These are phyloP conservation scores for Andrena marginata DNA, from an alignment of 2,888 invertebrate species.

Conservation along the genomic window DNA sequence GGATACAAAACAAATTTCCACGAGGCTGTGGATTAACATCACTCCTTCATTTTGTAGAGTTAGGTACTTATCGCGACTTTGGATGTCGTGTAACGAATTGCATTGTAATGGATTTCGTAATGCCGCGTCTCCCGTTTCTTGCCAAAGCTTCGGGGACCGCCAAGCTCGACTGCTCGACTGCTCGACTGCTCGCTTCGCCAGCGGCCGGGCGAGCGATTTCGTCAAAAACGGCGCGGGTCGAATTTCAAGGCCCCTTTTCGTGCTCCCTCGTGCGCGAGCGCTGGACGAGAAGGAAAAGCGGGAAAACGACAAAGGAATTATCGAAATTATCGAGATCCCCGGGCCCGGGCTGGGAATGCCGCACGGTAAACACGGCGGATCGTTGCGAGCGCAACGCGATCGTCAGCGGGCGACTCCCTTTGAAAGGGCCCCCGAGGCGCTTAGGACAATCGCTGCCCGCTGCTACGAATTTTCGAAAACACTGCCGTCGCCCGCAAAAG, in stretches of 20 bases:
- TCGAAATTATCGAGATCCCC: slow-evolving; percentile 68
- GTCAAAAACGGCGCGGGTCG: slow-evolving; percentile 37
- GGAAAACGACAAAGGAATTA: slow-evolving; percentile 77
- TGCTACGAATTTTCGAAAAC: slow-evolving; percentile 83
- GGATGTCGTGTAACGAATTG: no score
- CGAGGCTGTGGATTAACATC: no score
- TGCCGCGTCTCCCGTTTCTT: neutral
- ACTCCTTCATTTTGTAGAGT: no score
- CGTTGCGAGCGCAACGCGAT: slow-evolving; percentile 43
- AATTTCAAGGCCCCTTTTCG: slow-evolving; percentile 61
- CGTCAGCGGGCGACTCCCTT: slow-evolving; percentile 66
- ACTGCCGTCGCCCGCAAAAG: slow-evolving; percentile 76
- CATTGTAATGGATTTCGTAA: no score
- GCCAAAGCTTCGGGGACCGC: neutral
- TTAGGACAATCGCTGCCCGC: slow-evolving; percentile 78
- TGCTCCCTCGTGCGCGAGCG: slow-evolving; percentile 70
- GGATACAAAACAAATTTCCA: no score
- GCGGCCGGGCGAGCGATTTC: neutral
- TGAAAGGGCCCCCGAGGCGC: slow-evolving; percentile 71
- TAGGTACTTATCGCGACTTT: no score
- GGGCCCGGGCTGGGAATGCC: slow-evolving; percentile 32
- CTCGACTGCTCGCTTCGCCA: neutral
- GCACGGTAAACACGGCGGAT: slow-evolving; percentile 34
- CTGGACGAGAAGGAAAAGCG: slow-evolving; percentile 45
- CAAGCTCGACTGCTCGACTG: neutral